Conservation (phyloP, 2,888 invertebrate species). For the Sisyra nigra region DNA sequence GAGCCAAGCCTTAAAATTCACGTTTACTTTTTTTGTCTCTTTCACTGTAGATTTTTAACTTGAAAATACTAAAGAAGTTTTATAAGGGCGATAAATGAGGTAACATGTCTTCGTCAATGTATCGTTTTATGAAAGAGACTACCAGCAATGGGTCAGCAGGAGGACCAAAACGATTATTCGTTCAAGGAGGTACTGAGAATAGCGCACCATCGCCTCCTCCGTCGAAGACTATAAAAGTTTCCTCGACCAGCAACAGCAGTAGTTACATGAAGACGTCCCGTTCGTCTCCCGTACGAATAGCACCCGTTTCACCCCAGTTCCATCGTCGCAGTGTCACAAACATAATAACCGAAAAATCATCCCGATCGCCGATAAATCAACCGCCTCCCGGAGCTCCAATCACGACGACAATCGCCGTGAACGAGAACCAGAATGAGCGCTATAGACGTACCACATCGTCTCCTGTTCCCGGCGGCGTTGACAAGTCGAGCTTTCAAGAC, state of each 20-base stretch:
- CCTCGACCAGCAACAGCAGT: not conserved
- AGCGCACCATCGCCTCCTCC: conserved; percentile 8
- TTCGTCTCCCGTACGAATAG: not conserved
- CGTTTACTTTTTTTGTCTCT: too few species aligned
- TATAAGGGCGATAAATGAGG: not conserved
- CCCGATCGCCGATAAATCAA: conserved; percentile 33
- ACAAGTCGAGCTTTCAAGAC: conserved; percentile 15
- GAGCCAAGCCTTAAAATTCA: too few species aligned
- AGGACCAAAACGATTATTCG: conserved; percentile 50
- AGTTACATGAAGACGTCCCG: not conserved
- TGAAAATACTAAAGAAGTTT: too few species aligned
- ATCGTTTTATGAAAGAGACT: conserved; percentile 61
- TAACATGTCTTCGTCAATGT: conserved; percentile 45
- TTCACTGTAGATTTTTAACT: too few species aligned
- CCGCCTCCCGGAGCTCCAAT: conserved; percentile 35
- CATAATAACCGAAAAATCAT: conserved; percentile 8
- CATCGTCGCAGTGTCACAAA: not conserved
- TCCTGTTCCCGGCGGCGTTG: conserved; percentile 11
- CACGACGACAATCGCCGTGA: conserved; percentile 32
- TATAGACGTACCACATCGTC: conserved; percentile 28
- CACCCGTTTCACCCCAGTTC: not conserved
- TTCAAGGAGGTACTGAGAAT: conserved; percentile 43
- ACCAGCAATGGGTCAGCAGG: conserved; percentile 26
- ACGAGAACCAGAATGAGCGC: conserved; percentile 33
- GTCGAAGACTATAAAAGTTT: conserved; percentile 1